Base-by-base conservation (phyloP, 2,888 invertebrate genomes). In the Rhopalosiphum nymphaeae region DNA sequence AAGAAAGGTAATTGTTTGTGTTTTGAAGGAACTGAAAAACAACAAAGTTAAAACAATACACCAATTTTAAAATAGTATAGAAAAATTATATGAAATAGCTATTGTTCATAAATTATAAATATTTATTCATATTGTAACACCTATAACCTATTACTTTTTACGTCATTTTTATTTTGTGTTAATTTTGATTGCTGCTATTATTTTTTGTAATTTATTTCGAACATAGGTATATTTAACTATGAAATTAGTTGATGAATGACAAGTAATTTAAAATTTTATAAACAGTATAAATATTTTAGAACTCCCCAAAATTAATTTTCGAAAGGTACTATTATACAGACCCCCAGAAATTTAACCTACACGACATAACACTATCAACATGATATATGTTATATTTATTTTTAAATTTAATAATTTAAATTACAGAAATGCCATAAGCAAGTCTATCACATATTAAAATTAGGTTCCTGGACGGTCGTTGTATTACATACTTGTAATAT, bases 401-500 rank as follows among this genome's bases (percentile, higher is more conserved):
- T 25, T 36, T 21, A 78, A 36, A 53, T 88, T 56, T 26, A 88
- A 56, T 88, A 36, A 88, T 36, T 88, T 36, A 88, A 67, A 67
- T 29, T 36, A 36, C 2, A 78, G 78, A 36, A 67, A 78, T 78
- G n/a, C 67, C 4, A 67, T 67, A 13, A 67, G 36, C 36, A 36
- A 7, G 78, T 78, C 78, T 78, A 36, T 21, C 36, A 7, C 16
- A 21, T 78, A 78, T 78, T 78, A 21, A 78, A 78, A 78, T 78
- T 7, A 78, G 21, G 36, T 9, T 13, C 21, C 21, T 53, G 53
- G 0, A 25, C n/a, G 42, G n/a, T 29, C 7, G n/a, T 49, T 36
- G 9, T 26, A 44, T 57, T 29, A 57, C 57, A 36, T 88, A 93
- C 93, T 84, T 93, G 84, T 84, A 84, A 89, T 84, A 49, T 93